Evolutionary conservation across 2,797 vertebrate species (phyloP).

Genomic region (Thamnophis elegans): DNA sequence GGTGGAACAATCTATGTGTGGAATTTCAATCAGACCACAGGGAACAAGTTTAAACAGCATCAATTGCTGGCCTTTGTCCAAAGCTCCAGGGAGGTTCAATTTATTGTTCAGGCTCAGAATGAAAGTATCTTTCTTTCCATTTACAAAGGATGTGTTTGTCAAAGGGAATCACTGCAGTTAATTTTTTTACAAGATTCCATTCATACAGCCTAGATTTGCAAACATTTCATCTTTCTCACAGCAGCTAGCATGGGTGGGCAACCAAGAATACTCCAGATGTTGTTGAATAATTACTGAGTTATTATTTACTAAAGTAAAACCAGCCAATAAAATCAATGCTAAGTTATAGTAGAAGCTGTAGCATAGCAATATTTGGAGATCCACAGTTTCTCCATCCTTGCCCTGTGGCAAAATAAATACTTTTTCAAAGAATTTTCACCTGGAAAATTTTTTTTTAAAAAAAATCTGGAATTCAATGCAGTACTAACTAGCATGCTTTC

Average conservation of each 20-base stretch:
- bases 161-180: not conserved
- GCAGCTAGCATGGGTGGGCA: not conserved
- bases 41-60: constrained; percentile 5
- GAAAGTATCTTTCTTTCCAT: not conserved
- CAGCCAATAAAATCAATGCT: not conserved
- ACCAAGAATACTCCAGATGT: not conserved
- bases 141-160: constrained; percentile 1
- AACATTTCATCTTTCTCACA: not conserved
- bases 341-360: not conserved
- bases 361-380: not conserved
- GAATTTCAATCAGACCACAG: not conserved
- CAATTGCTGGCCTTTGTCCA: constrained; percentile 1
- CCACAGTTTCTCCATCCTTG: not conserved
- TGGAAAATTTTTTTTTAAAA: not conserved
- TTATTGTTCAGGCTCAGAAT: not conserved
- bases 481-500: not conserved
- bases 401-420: not conserved
- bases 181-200: not conserved
- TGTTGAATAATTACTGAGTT: not conserved
- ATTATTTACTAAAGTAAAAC: not conserved
- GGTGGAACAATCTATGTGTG: not conserved
- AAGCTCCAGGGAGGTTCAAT: not conserved
- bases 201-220: not conserved
- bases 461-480: not conserved
- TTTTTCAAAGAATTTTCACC: not conserved